Evolutionary conservation across 2,888 invertebrate species (phyloP), one percentile per base, ranked within the genome.

Genomic region (Nemotelus nigrinus): DNA sequence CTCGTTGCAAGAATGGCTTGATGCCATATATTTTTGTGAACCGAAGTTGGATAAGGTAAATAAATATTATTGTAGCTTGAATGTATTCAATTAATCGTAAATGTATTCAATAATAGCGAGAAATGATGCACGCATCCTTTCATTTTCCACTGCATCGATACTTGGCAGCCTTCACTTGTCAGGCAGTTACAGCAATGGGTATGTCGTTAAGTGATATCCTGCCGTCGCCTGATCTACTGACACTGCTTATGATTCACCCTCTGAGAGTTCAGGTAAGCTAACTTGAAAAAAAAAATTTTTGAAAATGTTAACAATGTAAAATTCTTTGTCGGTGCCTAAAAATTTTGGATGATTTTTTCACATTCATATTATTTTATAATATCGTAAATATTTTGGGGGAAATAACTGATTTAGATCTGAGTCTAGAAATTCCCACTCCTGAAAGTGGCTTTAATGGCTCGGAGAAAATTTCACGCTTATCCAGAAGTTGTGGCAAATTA

Each of bases 121-220:
- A 94, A 86, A 91, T 91, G 87, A 90, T 92, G 87, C 95, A 96
- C 89, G 93, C 97, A 79, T 96, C 97, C 72, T 99, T 99, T 90
- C 98, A 99, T 89, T 92, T 98, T 84, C 98, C 98, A 41, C 90
- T 99, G 82, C 98, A 99, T 89, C 94, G 99, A 76, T 97, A 98
- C 88, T 91, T 97, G 85, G 93, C 96, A 0, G 93, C 94, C 25
- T 95, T 96, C 85, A 89, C 95, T 82, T 93, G 96, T 86, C 95
- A 96, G 85, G 96, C 94, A 68, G 93, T 95, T 79, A 91, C 94
- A 83, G 90, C 91, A 85, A 92, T 95, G 89, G 94, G 94, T 81
- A 90, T 94, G 82, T 89, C 91, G 57, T 90, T 97, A 53, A 89
- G 91, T 80, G 94, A 94, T 83, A 90, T 97, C 80, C 89, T 97